A percentile compares a stretch with the other conserved stretches of the same genome.
Evolutionary conservation across 2,888 invertebrate genomes (phyloP).

Genomic region (Archips xylosteana): DNA sequence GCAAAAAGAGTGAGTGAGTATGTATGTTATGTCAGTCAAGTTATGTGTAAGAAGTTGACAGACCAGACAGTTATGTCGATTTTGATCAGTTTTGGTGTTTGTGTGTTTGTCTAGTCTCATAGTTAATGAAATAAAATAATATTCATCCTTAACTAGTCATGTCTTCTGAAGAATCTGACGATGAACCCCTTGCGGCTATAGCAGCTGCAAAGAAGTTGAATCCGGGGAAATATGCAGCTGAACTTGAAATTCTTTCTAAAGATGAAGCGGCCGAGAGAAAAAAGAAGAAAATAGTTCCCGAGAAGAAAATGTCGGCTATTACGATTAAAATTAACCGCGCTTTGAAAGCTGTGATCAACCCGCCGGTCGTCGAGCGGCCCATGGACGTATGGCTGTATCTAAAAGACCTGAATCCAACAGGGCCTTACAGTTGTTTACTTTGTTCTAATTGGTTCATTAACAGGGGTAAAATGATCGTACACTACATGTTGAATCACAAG

Average conservation of each 20-base stretch:
- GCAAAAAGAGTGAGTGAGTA: too few relatives aligned
- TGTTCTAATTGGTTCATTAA: constrained; percentile 82
- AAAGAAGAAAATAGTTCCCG: constrained; percentile 51
- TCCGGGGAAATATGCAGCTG: constrained; percentile 51
- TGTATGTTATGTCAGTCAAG: too few relatives aligned
- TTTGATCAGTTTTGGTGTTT: neutral
- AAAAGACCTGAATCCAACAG: constrained; percentile 77
- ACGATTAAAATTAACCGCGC: constrained; percentile 54
- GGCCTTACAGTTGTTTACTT: constrained; percentile 78
- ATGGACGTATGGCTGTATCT: constrained; percentile 79
- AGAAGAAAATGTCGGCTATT: constrained; percentile 51
- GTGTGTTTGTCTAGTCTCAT: neutral
- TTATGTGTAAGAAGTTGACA: too few relatives aligned
- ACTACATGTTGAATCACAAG: constrained; percentile 81
- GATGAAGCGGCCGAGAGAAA: constrained; percentile 51
- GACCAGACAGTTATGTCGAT: neutral
- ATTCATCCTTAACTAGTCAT: constrained; percentile 45
- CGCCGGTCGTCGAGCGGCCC: constrained; percentile 68
- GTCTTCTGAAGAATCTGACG: constrained; percentile 76
- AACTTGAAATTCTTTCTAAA: constrained; percentile 41
- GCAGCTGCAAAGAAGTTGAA: constrained; percentile 67
- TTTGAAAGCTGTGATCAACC: constrained; percentile 47
- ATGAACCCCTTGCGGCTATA: constrained; percentile 75
- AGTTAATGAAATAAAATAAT: neutral
- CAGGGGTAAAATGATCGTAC: constrained; percentile 74